phyloP scores from a whole-genome alignment of 2,888 invertebrate genomes.

The Rapana venosa region DNA sequence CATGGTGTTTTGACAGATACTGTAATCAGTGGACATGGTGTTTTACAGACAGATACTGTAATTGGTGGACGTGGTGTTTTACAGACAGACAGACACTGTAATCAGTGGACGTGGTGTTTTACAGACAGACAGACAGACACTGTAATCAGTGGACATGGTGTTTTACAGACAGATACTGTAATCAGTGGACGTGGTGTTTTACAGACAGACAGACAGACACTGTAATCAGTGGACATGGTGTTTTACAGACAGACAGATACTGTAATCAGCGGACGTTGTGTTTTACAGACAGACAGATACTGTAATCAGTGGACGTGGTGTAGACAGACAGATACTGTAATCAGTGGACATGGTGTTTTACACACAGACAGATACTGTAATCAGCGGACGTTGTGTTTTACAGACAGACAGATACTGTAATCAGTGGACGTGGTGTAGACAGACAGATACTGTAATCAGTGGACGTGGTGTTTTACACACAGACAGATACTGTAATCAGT shows the following conservation, averaged over 20 bases:
- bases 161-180: conserved; percentile 7
- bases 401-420: conserved; percentile 2
- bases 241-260: conserved; percentile 13
- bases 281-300: conserved; percentile 13
- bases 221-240: not conserved
- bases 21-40: not conserved
- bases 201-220: conserved; percentile 6
- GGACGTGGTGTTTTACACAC: not conserved
- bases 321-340: no score
- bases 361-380: not conserved
- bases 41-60: conserved; percentile 7
- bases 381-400: not conserved
- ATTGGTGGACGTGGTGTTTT: not conserved
- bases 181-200: not conserved
- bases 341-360: not conserved
- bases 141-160: not conserved
- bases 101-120: not conserved
- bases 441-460: no score
- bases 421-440: not conserved
- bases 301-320: not conserved
- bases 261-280: not conserved
- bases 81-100: not conserved
- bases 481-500: not conserved
- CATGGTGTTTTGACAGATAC: conserved; percentile 15
- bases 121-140: conserved; percentile 6